These are phyloP conservation scores for Chloroceryle aenea DNA, from an alignment of 2,113 vertebrate genomes.

Conservation along the genomic window DNA sequence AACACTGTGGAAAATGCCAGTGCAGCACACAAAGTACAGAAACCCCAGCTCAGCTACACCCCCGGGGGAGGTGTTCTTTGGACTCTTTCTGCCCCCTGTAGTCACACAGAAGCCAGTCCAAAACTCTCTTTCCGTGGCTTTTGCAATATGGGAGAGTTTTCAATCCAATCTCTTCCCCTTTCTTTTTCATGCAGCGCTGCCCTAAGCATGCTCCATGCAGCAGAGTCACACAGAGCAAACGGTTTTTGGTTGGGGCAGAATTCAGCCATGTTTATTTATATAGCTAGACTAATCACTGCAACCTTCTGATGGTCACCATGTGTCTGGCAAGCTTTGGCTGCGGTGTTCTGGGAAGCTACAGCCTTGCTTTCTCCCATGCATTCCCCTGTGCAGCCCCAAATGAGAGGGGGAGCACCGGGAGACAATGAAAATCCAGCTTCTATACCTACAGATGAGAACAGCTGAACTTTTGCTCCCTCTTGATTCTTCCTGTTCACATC, in stretches of 20 bases:
- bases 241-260: neutral
- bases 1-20: neutral
- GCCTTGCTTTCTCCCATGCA: slow-evolving; percentile 47
- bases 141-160: neutral
- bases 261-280: slow-evolving; percentile 58
- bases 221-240: neutral
- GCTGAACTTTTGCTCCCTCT: slow-evolving; percentile 29
- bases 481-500: slow-evolving; percentile 13
- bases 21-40: neutral
- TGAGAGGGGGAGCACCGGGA: neutral
- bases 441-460: neutral
- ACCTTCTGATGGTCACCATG: slow-evolving; percentile 59
- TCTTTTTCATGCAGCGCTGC: neutral
- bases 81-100: neutral
- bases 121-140: neutral
- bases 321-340: slow-evolving; percentile 48
- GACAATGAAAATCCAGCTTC: slow-evolving; percentile 10
- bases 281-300: slow-evolving; percentile 48
- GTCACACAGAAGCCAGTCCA: neutral
- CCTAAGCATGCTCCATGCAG: neutral
- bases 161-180: neutral
- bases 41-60: neutral
- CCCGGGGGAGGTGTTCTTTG: neutral
- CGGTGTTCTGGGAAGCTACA: slow-evolving; percentile 52
- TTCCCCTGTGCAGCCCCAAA: neutral